Conservation (phyloP, 2,797 vertebrate genomes). For the Aulostomus chinensis region DNA sequence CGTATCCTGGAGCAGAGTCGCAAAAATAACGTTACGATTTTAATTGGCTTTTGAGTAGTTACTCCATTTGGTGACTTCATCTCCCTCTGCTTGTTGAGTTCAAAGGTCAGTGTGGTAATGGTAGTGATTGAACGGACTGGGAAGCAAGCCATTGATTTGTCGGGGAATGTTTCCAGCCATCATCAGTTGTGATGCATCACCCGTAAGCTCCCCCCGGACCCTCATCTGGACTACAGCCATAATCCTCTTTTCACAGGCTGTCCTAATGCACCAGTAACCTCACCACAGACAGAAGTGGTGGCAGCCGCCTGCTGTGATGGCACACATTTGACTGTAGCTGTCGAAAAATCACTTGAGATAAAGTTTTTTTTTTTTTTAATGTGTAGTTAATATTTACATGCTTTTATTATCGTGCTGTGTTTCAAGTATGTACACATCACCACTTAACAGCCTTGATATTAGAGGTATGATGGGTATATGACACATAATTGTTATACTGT, state of each 20-base stretch:
- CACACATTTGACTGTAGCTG: not conserved
- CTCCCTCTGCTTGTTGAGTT: conserved; percentile 18
- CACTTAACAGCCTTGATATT: too few species aligned
- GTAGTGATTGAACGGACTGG: conserved; percentile 27
- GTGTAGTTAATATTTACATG: too few species aligned
- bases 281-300: conserved; percentile 18
- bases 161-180: conserved; percentile 64
- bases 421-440: too few species aligned
- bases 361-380: too few species aligned
- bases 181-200: conserved; percentile 57
- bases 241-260: conserved; percentile 71
- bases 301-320: too few species aligned
- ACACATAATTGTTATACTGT: too few species aligned
- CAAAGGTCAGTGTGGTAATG: conserved; percentile 41
- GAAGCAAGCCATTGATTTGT: conserved; percentile 65
- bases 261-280: conserved; percentile 58
- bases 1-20: too few species aligned
- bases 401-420: too few species aligned
- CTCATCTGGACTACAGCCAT: conserved; percentile 64
- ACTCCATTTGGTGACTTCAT: not conserved
- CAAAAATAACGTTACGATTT: too few species aligned
- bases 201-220: conserved; percentile 30
- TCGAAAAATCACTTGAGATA: too few species aligned
- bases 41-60: not conserved
- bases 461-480: too few species aligned